Percentiles rank a stretch among this genome's conserved stretches.
These are phyloP conservation scores for Epinephelus fuscoguttatus DNA, from an alignment of 2,113 vertebrate species.

Conservation along the genomic window DNA sequence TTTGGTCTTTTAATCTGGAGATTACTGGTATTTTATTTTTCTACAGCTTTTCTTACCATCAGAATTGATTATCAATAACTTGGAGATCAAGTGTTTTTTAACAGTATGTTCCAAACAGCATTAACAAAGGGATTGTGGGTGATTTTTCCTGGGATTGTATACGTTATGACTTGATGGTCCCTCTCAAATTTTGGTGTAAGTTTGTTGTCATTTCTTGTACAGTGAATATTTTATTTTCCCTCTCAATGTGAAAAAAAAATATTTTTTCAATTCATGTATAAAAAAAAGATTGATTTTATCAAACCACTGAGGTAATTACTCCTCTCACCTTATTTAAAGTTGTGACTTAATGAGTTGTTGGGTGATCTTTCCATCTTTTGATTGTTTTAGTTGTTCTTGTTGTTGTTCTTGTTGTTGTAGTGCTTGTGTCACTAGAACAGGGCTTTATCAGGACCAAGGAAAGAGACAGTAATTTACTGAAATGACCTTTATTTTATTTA, in stretches of 20 bases:
- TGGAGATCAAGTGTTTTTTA: conserved; percentile 60
- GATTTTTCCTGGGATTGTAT: conserved; percentile 55
- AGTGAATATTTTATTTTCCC: conserved; percentile 74
- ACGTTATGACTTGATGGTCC: conserved; percentile 28
- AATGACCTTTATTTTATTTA: conserved; percentile 61
- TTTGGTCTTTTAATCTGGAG: conserved; percentile 81
- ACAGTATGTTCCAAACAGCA: conserved; percentile 41
- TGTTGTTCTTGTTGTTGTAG: conserved; percentile 47
- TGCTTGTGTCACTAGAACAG: conserved; percentile 45
- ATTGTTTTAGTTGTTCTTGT: conserved; percentile 53
- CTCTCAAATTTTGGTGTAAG: conserved; percentile 34
- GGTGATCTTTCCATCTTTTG: conserved; percentile 48
- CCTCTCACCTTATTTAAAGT: conserved; percentile 53
- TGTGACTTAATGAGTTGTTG: conserved; percentile 26
- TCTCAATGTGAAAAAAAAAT: conserved; percentile 71
- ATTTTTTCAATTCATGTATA: conserved; percentile 78
- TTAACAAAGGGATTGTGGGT: conserved; percentile 63
- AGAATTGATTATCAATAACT: conserved; percentile 66
- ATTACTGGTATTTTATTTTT: conserved; percentile 81
- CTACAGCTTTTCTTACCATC: conserved; percentile 77
- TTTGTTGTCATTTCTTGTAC: conserved; percentile 73
- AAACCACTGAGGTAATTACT: conserved; percentile 42
- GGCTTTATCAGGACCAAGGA: conserved; percentile 20
- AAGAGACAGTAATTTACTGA: conserved; percentile 42
- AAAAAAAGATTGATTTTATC: conserved; percentile 71